phyloP scores from a whole-genome alignment of 2,113 vertebrate genomes.

The Cardinalis cardinalis region DNA sequence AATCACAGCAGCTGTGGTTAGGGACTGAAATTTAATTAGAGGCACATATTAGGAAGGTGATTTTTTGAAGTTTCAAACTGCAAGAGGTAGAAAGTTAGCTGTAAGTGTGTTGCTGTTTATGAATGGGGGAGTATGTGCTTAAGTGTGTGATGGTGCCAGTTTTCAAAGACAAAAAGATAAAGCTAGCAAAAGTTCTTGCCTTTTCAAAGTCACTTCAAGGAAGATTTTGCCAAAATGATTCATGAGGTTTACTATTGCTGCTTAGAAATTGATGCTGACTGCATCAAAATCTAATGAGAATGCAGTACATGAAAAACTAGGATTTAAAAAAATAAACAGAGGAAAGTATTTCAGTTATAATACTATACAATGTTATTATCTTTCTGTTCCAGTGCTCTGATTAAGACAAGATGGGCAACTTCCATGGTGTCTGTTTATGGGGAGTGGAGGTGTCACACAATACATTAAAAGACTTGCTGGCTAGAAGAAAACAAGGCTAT shows the following conservation, averaged over 20 bases:
- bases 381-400: not conserved
- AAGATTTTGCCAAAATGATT: slow-evolving; percentile 23
- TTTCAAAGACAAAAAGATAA: slow-evolving; percentile 16
- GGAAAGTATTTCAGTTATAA: not conserved
- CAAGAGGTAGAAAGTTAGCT: not conserved
- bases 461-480: not conserved
- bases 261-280: slow-evolving; percentile 49
- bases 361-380: not conserved
- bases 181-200: not conserved
- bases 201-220: slow-evolving; percentile 19
- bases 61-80: slow-evolving; percentile 26
- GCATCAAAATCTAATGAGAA: slow-evolving; percentile 41
- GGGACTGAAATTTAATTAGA: slow-evolving; percentile 76
- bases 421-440: not conserved
- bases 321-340: slow-evolving; percentile 49
- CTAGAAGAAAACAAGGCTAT: not conserved
- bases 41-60: slow-evolving; percentile 29
- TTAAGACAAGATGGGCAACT: not conserved
- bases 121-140: not conserved
- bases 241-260: slow-evolving; percentile 1
- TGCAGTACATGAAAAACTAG: slow-evolving; percentile 30
- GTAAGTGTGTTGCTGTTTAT: not conserved
- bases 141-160: not conserved
- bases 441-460: not conserved
- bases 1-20: slow-evolving; percentile 55